Base-by-base conservation (phyloP, 2,797 vertebrate genomes). In the Amblyraja radiata region DNA sequence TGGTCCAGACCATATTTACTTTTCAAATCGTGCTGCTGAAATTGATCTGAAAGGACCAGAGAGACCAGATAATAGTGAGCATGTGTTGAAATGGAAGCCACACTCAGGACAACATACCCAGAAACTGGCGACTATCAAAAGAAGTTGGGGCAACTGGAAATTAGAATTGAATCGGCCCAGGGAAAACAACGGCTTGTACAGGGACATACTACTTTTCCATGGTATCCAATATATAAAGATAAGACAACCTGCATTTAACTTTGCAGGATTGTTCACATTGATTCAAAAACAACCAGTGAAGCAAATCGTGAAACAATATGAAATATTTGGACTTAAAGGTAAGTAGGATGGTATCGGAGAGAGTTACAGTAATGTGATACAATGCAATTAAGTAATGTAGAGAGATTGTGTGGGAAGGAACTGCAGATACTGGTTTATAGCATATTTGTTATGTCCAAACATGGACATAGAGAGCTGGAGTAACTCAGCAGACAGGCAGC, bases 161-260 rank as follows among this genome's bases (percentile, higher is more conserved):
- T 2, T 25, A 25, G 2, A n/a, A 61, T 61, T 54, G 25, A 61
- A 11, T 11, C 10, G 4, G 10, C 2, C 28, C 9, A 61, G 6
- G 3, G 21, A 0, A 61, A 84, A n/a, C 9, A 54, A 23, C 0
- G 2, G n/a, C 7, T 84, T 84, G 9, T 13, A 14, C 25, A 0
- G 6, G 3, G 0, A 1, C 1, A 14, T 61, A 14, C 0, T 0
- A 11, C 0, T 0, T 3, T 9, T 2, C 13, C 0, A 9, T 6
- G 2, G 1, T 83, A 0, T 25, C 54, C 13, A 61, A 61, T 0
- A 7, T 63, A 58, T 28, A 11, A 18, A 0, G 63, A 8, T 86
- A 16, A 16, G 0, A 18, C 6, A 86, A 1, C 83, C 25, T 28
- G 18, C 5, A n/a, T n/a, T 86, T 86, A 7, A 16, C 13, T 5